A percentile compares a stretch with the other conserved stretches of the same genome.
phyloP scores from a whole-genome alignment of 23 tunicate genomes.

The Phallusia fumigata region DNA sequence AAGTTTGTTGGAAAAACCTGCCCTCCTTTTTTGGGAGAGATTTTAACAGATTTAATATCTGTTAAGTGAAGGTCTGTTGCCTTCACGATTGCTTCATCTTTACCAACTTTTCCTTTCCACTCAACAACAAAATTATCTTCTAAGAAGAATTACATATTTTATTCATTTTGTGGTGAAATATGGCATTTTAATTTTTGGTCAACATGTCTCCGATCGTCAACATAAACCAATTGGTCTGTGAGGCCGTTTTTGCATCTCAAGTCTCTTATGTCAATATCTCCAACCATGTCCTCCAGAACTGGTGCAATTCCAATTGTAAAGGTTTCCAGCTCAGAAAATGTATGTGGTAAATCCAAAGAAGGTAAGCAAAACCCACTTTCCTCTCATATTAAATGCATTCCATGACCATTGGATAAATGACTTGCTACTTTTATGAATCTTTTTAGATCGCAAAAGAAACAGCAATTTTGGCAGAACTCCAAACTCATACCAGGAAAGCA shows the following conservation, averaged over 20 bases:
- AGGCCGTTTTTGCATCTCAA: slow-evolving; percentile 17
- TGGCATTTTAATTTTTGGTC: slow-evolving; percentile 46
- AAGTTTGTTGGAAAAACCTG: not conserved
- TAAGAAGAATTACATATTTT: slow-evolving; percentile 14
- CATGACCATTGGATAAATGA: no score
- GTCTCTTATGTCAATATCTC: slow-evolving; percentile 14
- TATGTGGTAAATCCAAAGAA: slow-evolving; percentile 39
- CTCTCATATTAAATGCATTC: no score
- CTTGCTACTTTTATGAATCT: not conserved
- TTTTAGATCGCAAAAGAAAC: slow-evolving; percentile 3
- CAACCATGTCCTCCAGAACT: slow-evolving; percentile 45
- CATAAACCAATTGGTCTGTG: slow-evolving; percentile 20
- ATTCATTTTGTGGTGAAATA: slow-evolving; percentile 19
- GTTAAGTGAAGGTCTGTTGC: not conserved
- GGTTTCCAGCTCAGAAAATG: slow-evolving; percentile 47
- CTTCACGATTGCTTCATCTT: not conserved
- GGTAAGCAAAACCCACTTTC: slow-evolving; percentile 4
- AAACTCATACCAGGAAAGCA: not conserved
- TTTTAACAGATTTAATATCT: slow-evolving; percentile 11
- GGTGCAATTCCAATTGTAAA: slow-evolving; percentile 25
- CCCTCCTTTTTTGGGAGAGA: slow-evolving; percentile 33
- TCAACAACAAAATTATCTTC: not conserved
- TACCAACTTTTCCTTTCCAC: not conserved
- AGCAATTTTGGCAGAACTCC: not conserved
- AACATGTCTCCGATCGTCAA: slow-evolving; percentile 30